phyloP scores from a whole-genome alignment of 1,140 invertebrate genomes.

The Antheraea pernyi region DNA sequence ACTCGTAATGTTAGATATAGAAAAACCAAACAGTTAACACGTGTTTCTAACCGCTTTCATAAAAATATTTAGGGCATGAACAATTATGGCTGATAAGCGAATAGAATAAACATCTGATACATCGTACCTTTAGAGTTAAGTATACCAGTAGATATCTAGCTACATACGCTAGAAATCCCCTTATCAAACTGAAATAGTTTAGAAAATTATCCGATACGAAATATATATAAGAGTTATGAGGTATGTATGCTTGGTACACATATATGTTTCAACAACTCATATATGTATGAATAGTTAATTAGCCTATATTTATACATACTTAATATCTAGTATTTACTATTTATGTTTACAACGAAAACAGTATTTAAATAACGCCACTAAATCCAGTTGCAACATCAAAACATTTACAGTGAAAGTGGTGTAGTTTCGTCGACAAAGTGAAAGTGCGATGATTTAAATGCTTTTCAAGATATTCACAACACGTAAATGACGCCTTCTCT shows the following conservation, averaged over 20 bases:
- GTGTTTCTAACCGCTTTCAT: background rate
- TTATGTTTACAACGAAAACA: background rate
- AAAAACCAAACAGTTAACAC: constrained; percentile 1
- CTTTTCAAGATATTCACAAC: background rate
- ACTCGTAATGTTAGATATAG: background rate
- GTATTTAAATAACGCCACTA: background rate
- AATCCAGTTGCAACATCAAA: background rate
- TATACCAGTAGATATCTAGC: too few species aligned
- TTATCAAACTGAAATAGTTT: too few species aligned
- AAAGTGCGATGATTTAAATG: background rate
- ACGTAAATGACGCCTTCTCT: background rate
- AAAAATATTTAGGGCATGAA: background rate
- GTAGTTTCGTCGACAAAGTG: background rate
- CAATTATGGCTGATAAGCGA: background rate
- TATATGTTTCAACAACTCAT: too few species aligned
- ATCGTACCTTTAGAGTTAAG: too few species aligned
- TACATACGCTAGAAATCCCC: too few species aligned
- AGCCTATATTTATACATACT: too few species aligned
- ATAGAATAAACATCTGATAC: background rate
- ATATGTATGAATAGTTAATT: too few species aligned
- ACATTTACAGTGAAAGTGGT: background rate
- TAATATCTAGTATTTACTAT: background rate
- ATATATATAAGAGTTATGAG: too few species aligned
- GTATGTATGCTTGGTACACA: too few species aligned
- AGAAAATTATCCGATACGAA: too few species aligned